Evolutionary conservation across 2,797 vertebrate genomes (phyloP), one percentile per base, ranked within the genome.

Genomic region (Gila robusta): DNA sequence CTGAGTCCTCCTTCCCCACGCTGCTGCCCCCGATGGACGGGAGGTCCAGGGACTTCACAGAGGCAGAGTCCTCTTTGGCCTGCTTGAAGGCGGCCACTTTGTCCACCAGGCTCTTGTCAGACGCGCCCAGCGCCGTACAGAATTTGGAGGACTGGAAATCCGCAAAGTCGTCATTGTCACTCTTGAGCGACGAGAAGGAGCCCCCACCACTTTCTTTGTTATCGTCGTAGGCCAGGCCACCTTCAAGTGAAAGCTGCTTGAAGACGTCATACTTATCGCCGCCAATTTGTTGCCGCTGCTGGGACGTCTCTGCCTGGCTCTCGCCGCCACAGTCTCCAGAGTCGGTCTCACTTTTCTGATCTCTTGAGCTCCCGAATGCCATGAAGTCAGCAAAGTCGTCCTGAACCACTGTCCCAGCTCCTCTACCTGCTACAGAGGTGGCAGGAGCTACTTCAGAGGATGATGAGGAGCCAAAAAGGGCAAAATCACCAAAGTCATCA

Each of bases 321-420:
- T 64, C 82, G 88, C 0, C 7, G 32, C 66, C 14, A 19, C 26
- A 23, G 0, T 81, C 84, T 66, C 56, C 56, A 41, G 84, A 41
- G 17, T 84, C 86, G 79, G 85, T 88, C 84, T 94, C 93, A 0
- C 85, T 82, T 89, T 93, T 94, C 6, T 91, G 89, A 83, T 95
- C 94, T 26, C 94, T 92, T 64, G 96, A 95, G 83, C 94, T 96
- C 79, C 95, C 97, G 70, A 99, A 99, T 17, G 98, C 97, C 97
- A 99, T 97, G 90, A 99, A 99, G 93, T 99, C 98, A 70, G 98
- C 98, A 94, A 99, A 99, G 93, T 99, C 98, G 54, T 99, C 98
- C 84, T 98, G 98, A 93, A 71, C 76, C 2, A 12, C 28, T 9
- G 35, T 37, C 19, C 32, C 72, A 1, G 83, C 23, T 70, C 70